Evolutionary conservation across 2,888 invertebrate species (phyloP), one percentile per base, ranked within the genome.

Genomic region (Vesta saturnalis): DNA sequence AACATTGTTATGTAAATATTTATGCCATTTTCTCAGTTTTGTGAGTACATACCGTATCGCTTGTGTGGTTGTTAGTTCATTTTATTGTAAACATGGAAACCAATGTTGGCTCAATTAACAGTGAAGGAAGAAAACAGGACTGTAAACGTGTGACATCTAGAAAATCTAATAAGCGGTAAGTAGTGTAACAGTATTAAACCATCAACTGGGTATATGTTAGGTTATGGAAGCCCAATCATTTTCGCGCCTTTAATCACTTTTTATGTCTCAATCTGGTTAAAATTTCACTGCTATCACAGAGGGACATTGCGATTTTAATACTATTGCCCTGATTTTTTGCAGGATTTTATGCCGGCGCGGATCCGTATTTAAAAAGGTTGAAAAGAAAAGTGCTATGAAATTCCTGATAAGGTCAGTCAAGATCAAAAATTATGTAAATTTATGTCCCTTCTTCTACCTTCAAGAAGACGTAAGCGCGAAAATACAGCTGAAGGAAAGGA

Each of bases 51-150:
- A 23, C 23, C 23, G 23, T 23, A 23, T 23, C 8, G 23, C 8
- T 23, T 23, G 23, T 23, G 23, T 23, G 23, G 23, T 23, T 23
- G 23, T 23, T 23, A 23, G 23, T 23, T 23, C 8, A 23, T 23
- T 23, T 23, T 23, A 23, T 23, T 23, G 23, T 23, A 23, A 23
- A 23, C 23, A 23, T 23, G 23, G 23, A 23, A 23, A 23, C 43
- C 43, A 43, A 43, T 43, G 43, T 43, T 43, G 43, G 43, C 14
- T 43, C 43, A 43, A 43, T 43, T 43, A 43, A 43, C 43, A 43
- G 43, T 43, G 43, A 12, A 43, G 43, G 2, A 43, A 43, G 43
- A 43, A 43, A 43, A 43, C 2, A 43, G 43, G 43, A 43, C 43
- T 43, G 43, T 43, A 43, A 43, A 43, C 43, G 43, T 43, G 43